Conservation (phyloP, 2,888 invertebrate species). For the Priocnemis perturbator region DNA sequence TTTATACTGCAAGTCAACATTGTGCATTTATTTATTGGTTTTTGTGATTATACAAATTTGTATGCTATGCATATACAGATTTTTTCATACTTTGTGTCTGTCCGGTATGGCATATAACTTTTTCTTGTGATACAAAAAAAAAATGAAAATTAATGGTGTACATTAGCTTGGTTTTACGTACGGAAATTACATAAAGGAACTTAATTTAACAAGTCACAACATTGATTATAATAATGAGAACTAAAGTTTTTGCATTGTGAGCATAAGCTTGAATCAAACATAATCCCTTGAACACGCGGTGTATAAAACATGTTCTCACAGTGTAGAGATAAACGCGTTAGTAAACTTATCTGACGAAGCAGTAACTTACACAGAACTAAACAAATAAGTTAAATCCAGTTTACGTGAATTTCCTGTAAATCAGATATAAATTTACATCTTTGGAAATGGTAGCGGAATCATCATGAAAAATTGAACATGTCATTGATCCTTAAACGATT, state of each 20-base stretch:
- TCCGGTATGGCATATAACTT: too few relatives aligned
- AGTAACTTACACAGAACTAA: constrained; percentile 19
- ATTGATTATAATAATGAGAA: too few relatives aligned
- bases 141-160: too few relatives aligned
- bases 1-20: constrained; percentile 27
- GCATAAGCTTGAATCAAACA: too few relatives aligned
- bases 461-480: constrained; percentile 1
- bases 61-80: constrained; percentile 15
- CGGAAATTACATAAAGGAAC: too few relatives aligned
- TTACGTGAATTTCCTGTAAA: constrained; percentile 14
- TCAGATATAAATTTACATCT: constrained; percentile 6
- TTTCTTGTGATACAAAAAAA: too few relatives aligned
- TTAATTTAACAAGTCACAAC: too few relatives aligned
- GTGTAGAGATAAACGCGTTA: constrained; percentile 21
- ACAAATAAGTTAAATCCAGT: constrained; percentile 5
- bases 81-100: constrained; percentile 10
- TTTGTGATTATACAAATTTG: constrained; percentile 10
- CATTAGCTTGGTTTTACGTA: too few relatives aligned
- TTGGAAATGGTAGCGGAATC: constrained; percentile 1
- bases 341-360: constrained; percentile 20
- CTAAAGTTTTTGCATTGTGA: too few relatives aligned
- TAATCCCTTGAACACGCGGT: too few relatives aligned
- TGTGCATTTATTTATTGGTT: constrained; percentile 53
- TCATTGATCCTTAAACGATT: too few relatives aligned
- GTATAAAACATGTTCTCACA: constrained; percentile 35